A percentile compares a stretch with the other conserved stretches of the same genome.
Evolutionary conservation across 2,113 vertebrate species (phyloP).

Genomic region (Bubo scandiacus): DNA sequence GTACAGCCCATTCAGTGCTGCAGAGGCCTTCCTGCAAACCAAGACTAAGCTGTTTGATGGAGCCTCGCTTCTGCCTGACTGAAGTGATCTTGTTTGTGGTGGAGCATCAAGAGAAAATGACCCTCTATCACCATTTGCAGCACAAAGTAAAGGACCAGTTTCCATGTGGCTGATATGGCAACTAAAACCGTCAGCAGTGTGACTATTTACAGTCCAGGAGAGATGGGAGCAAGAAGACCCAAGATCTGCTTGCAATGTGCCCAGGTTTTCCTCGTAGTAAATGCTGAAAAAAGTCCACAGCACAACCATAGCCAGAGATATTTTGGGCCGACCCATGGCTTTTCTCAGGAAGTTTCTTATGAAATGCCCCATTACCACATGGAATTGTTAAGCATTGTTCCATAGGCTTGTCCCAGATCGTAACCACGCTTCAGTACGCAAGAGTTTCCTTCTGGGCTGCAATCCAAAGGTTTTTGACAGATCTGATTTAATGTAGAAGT

Average conservation of each 20-base stretch:
- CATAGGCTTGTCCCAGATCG: background rate
- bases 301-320: background rate
- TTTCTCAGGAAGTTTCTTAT: background rate
- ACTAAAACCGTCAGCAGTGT: too few relatives aligned
- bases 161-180: accelerated
- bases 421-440: background rate
- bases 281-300: background rate
- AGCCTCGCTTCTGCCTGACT: background rate
- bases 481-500: background rate
- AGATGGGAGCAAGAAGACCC: background rate
- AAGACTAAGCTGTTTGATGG: background rate
- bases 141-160: background rate
- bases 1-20: accelerated
- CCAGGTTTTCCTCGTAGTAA: background rate
- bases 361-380: background rate
- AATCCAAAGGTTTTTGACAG: background rate
- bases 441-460: background rate
- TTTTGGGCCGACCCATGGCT: background rate
- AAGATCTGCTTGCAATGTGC: accelerated
- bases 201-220: background rate
- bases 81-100: background rate
- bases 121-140: background rate
- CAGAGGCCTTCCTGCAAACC: background rate
- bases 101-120: accelerated
- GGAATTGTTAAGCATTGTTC: background rate